Conservation (phyloP, 2,888 invertebrate species). For the Cremastobaeus sp. region DNA sequence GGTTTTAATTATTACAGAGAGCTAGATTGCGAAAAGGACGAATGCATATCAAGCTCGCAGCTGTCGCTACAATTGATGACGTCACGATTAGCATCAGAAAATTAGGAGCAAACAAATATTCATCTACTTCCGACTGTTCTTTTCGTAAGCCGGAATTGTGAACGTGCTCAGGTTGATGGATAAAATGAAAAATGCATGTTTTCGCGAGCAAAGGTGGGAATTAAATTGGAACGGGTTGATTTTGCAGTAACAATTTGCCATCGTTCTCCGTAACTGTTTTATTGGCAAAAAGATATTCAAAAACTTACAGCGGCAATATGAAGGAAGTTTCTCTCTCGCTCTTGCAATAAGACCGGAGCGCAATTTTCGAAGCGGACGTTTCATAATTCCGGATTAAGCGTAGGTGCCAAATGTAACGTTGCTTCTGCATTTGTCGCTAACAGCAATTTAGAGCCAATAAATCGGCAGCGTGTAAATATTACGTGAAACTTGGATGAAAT, state of each 20-base stretch:
- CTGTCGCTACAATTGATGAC: conserved; percentile 41
- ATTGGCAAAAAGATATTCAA: no score
- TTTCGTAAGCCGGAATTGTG: no score
- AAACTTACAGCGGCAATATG: conserved; percentile 3
- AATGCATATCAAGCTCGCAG: conserved; percentile 46
- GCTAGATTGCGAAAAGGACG: conserved; percentile 44
- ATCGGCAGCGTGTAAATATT: conserved; percentile 52
- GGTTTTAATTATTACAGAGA: conserved; percentile 56
- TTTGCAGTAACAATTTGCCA: no score
- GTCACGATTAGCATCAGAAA: no score
- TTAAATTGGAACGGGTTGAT: no score
- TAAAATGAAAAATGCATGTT: no score
- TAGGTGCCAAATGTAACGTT: conserved; percentile 28
- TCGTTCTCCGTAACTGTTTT: no score
- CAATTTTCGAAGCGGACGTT: conserved; percentile 22
- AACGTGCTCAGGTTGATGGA: no score
- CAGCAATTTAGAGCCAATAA: conserved; percentile 52
- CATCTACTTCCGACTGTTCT: no score
- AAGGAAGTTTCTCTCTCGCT: conserved; percentile 36
- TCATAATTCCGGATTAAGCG: conserved; percentile 25
- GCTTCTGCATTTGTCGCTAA: conserved; percentile 44
- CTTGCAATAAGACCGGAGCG: conserved; percentile 40
- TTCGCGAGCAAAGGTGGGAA: no score
- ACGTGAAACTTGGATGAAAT: conserved; percentile 47
- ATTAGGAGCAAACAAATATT: no score